Percentiles rank a stretch among this genome's conserved stretches.
These are phyloP conservation scores for Drosophila atripex DNA, from an alignment of 2,888 invertebrate species.

Conservation along the genomic window DNA sequence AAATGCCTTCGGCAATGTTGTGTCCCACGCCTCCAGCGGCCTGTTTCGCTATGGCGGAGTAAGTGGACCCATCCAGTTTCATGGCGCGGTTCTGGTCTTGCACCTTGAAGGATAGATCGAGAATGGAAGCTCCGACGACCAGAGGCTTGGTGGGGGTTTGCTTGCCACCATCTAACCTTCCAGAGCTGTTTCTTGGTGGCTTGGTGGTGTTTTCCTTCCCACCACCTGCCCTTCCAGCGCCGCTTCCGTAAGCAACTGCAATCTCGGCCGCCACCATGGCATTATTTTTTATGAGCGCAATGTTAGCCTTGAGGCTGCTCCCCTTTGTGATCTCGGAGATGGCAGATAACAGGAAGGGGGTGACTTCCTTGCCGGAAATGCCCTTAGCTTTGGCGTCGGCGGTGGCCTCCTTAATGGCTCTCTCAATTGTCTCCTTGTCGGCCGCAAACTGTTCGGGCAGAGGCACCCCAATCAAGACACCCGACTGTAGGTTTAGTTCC, in stretches of 20 bases:
- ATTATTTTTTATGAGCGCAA: constrained; percentile 96
- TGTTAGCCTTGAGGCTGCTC: constrained; percentile 92
- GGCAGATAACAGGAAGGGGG: constrained; percentile 93
- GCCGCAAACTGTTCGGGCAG: constrained; percentile 89
- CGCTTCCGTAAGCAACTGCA: constrained; percentile 85
- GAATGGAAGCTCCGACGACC: constrained; percentile 91
- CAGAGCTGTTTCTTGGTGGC: too few species aligned
- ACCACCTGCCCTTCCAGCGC: not conserved
- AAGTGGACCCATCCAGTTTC: constrained; percentile 92
- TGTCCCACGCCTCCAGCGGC: constrained; percentile 95
- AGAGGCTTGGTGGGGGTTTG: constrained; percentile 82
- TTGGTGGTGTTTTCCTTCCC: constrained; percentile 5
- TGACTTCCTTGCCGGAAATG: constrained; percentile 93
- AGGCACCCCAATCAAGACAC: constrained; percentile 95
- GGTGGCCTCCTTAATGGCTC: constrained; percentile 89
- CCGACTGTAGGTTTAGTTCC: constrained; percentile 87
- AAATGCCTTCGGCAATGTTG: constrained; percentile 94
- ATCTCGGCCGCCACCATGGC: constrained; percentile 92
- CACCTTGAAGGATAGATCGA: constrained; percentile 89
- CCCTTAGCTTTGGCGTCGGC: constrained; percentile 86
- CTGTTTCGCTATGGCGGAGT: constrained; percentile 87
- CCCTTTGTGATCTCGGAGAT: constrained; percentile 93
- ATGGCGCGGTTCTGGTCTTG: constrained; percentile 84
- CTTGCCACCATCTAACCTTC: too few species aligned
- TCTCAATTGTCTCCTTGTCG: constrained; percentile 86